phyloP scores from a whole-genome alignment of 1,140 invertebrate genomes.

The Chrysopa pallens region DNA sequence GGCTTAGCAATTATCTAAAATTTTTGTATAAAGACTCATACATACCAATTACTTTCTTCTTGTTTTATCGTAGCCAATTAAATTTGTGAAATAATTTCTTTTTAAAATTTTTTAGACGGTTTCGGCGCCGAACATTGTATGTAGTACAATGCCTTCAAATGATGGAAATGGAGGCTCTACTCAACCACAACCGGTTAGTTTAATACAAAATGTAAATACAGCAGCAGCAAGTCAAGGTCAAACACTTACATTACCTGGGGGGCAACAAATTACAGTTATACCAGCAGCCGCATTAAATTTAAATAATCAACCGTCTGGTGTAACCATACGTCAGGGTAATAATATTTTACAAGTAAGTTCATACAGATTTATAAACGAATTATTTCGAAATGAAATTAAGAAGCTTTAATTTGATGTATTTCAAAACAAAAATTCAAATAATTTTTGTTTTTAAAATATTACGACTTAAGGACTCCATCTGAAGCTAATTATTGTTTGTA shows the following conservation, averaged over 20 bases:
- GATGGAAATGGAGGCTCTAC: neutral
- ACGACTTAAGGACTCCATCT: too few relatives aligned
- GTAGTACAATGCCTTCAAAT: slow-evolving; percentile 1
- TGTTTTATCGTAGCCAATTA: too few relatives aligned
- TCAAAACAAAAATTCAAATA: too few relatives aligned
- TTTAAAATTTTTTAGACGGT: slow-evolving; percentile 5
- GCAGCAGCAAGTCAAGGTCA: slow-evolving; percentile 24
- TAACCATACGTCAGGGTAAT: slow-evolving; percentile 10
- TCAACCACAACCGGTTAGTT: slow-evolving; percentile 10
- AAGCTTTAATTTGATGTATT: too few relatives aligned
- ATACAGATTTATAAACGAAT: too few relatives aligned
- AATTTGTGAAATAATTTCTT: neutral
- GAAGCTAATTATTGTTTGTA: neutral
- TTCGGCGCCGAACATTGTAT: neutral
- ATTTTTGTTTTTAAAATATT: too few relatives aligned
- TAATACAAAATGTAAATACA: slow-evolving; percentile 22
- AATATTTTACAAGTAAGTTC: slow-evolving; percentile 20
- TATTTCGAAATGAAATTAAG: too few relatives aligned
- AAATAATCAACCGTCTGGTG: slow-evolving; percentile 16
- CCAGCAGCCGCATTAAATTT: slow-evolving; percentile 33
- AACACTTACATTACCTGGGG: slow-evolving; percentile 42
- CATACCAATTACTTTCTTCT: too few relatives aligned
- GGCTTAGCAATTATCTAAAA: too few relatives aligned
- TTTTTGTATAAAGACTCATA: too few relatives aligned
- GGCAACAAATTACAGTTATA: slow-evolving; percentile 54